phyloP scores from a whole-genome alignment of 2,797 vertebrate genomes.

The Rhinichthys osculus region DNA sequence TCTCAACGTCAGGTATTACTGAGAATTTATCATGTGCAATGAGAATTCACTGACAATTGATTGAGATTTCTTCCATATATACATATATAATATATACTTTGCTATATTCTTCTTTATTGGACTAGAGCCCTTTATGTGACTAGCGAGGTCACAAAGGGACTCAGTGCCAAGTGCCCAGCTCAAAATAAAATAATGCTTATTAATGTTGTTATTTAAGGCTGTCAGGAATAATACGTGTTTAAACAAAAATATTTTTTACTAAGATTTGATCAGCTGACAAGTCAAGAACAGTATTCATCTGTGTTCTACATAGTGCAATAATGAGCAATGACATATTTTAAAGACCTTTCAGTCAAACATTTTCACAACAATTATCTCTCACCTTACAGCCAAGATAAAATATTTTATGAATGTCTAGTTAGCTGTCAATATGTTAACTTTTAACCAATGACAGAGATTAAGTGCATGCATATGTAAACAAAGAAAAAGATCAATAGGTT shows the following conservation, averaged over 20 bases:
- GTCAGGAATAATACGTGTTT: neutral
- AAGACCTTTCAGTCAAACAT: neutral
- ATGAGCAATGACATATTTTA: neutral
- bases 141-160: too few relatives aligned
- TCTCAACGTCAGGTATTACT: constrained; percentile 44
- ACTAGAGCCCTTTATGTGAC: too few relatives aligned
- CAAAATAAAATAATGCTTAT: neutral
- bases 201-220: neutral
- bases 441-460: neutral
- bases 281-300: neutral
- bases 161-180: neutral
- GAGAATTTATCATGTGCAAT: constrained; percentile 48
- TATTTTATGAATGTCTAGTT: neutral
- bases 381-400: neutral
- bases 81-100: too few relatives aligned
- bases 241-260: neutral
- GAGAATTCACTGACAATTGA: neutral
- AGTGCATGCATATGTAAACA: too few relatives aligned
- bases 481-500: too few relatives aligned
- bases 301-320: neutral
- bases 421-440: neutral
- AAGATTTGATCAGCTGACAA: neutral
- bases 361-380: neutral
- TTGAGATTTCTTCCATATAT: neutral
- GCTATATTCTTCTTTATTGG: too few relatives aligned